These are phyloP conservation scores for Pyrgilauda ruficollis DNA, from an alignment of 2,113 vertebrate species.

Conservation along the genomic window DNA sequence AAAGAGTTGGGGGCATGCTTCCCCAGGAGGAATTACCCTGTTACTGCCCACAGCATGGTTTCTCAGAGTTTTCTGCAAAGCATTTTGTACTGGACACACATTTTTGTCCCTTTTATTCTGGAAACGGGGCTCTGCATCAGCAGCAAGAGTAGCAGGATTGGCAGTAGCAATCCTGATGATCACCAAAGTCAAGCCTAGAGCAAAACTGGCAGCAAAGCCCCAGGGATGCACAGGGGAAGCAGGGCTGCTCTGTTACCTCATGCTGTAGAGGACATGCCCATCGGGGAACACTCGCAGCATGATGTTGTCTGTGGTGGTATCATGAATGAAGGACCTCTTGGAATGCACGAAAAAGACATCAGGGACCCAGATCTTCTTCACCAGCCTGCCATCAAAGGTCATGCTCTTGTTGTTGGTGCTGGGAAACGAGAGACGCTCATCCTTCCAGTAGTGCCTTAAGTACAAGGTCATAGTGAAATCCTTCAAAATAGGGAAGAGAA, in stretches of 20 bases:
- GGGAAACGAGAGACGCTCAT: conserved; percentile 87
- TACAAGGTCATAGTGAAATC: conserved; percentile 98
- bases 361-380: conserved; percentile 96
- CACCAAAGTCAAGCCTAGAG: not conserved
- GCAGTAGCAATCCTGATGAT: not conserved
- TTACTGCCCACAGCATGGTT: not conserved
- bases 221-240: no score
- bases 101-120: not conserved
- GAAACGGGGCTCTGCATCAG: not conserved
- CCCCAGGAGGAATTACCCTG: not conserved
- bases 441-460: conserved; percentile 95
- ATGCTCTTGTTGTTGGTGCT: conserved; percentile 93
- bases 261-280: conserved; percentile 92
- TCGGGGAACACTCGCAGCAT: conserved; percentile 94
- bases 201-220: not conserved
- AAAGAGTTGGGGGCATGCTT: not conserved
- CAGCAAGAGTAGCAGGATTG: not conserved
- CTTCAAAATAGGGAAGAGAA: conserved; percentile 53
- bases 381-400: conserved; percentile 91
- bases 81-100: not conserved
- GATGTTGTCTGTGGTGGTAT: conserved; percentile 94
- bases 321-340: conserved; percentile 92
- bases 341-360: conserved; percentile 97
- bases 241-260: conserved; percentile 76
- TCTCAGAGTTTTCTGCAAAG: not conserved